Evolutionary conservation across 2,888 invertebrate species (phyloP).

Genomic region (Cephus spinipes): DNA sequence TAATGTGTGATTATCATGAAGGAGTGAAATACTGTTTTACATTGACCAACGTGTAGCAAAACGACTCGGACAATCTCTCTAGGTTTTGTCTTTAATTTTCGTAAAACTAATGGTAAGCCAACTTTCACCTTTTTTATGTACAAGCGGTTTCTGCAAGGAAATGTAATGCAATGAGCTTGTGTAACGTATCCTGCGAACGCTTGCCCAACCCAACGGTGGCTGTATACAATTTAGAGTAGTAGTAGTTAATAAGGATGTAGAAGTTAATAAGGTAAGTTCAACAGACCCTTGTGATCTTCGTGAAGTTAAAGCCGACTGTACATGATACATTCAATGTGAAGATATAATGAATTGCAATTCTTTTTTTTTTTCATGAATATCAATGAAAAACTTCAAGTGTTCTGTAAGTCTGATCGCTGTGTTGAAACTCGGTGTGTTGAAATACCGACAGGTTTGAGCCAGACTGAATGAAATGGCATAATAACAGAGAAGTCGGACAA

Average conservation of each 20-base stretch:
- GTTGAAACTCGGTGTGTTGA: background rate
- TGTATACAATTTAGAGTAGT: background rate
- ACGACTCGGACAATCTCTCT: background rate
- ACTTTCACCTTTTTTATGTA: background rate
- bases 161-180: background rate
- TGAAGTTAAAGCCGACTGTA: background rate
- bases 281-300: background rate
- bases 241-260: too few relatives aligned
- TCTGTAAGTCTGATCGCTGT: background rate
- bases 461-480: constrained; percentile 47
- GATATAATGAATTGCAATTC: background rate
- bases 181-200: background rate
- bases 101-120: background rate
- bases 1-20: background rate
- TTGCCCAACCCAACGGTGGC: background rate
- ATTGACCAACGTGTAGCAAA: background rate
- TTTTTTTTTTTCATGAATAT: background rate
- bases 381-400: background rate
- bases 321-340: background rate
- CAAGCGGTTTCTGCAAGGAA: background rate
- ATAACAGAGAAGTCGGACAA: constrained; percentile 44
- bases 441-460: constrained; percentile 55
- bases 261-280: background rate
- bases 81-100: background rate
- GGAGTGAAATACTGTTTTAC: background rate